These are phyloP conservation scores for Holacanthus passer DNA, from an alignment of 2,113 vertebrate species.

Conservation along the genomic window DNA sequence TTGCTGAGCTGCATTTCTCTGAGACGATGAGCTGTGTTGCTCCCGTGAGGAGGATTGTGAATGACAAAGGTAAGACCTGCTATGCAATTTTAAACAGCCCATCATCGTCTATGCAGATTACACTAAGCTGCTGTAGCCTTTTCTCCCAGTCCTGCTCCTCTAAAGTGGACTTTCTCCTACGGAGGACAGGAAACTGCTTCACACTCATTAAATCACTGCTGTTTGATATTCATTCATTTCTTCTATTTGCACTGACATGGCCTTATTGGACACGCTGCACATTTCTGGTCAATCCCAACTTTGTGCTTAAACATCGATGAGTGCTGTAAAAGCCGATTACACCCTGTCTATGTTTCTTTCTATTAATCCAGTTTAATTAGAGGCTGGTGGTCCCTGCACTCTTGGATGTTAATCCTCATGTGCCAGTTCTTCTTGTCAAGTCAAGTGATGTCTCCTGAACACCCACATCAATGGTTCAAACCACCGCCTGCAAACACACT, in stretches of 20 bases:
- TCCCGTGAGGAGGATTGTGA: slow-evolving; percentile 35
- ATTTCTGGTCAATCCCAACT: slow-evolving; percentile 57
- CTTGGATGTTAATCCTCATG: slow-evolving; percentile 39
- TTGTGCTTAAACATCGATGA: slow-evolving; percentile 53
- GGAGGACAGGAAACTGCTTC: slow-evolving; percentile 36
- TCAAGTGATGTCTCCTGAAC: slow-evolving; percentile 28
- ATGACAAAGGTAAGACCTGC: slow-evolving; percentile 74
- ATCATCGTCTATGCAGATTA: slow-evolving; percentile 72
- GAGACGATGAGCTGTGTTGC: slow-evolving; percentile 45
- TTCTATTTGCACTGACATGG: slow-evolving; percentile 50
- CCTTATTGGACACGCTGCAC: slow-evolving; percentile 51
- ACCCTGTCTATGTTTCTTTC: slow-evolving; percentile 39
- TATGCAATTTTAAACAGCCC: slow-evolving; percentile 75
- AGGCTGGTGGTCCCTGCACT: slow-evolving; percentile 45
- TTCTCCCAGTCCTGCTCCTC: slow-evolving; percentile 55
- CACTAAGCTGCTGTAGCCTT: slow-evolving; percentile 70
- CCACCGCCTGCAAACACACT: neutral
- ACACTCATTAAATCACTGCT: slow-evolving; percentile 63
- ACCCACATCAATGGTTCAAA: neutral
- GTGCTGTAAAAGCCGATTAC: slow-evolving; percentile 62
- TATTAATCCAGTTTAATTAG: slow-evolving; percentile 66
- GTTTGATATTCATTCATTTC: slow-evolving; percentile 72
- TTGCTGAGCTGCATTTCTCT: slow-evolving; percentile 38
- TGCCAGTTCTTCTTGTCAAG: slow-evolving; percentile 18
- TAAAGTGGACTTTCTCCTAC: slow-evolving; percentile 65